Evolutionary conservation across 2,797 vertebrate genomes (phyloP).

Genomic region (Ptychadena robeensis): DNA sequence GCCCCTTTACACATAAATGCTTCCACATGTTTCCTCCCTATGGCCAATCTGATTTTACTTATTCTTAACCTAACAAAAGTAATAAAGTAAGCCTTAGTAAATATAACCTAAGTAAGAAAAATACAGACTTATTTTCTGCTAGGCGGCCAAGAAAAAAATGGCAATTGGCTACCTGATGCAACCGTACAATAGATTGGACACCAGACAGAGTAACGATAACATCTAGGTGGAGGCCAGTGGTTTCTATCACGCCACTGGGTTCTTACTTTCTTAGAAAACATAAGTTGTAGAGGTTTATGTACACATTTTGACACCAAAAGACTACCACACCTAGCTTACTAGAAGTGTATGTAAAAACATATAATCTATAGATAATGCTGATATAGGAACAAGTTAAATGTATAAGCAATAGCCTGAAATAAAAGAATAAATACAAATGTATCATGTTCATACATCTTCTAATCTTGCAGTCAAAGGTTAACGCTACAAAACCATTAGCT

Average conservation of each 20-base stretch:
- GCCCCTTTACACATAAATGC: no score
- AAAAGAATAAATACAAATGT: conserved; percentile 5
- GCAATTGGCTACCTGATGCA: no score
- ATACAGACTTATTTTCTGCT: no score
- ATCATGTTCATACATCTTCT: not conserved
- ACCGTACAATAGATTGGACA: no score
- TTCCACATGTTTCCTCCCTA: no score
- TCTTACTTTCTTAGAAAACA: not conserved
- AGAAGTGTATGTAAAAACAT: conserved; percentile 3
- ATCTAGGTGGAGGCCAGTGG: not conserved
- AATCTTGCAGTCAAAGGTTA: conserved; percentile 20
- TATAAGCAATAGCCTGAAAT: not conserved
- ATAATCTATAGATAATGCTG: not conserved
- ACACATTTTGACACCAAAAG: not conserved
- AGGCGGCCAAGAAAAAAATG: no score
- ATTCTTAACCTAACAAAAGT: no score
- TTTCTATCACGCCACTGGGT: not conserved
- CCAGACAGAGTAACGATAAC: not conserved
- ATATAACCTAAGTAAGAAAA: no score
- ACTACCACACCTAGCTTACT: not conserved
- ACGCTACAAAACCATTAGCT: conserved; percentile 1
- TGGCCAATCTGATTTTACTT: no score
- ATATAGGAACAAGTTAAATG: conserved; percentile 2
- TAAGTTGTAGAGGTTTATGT: not conserved
- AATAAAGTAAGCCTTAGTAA: no score